phyloP scores from a whole-genome alignment of 1,140 invertebrate genomes.

The Papilio glaucus region DNA sequence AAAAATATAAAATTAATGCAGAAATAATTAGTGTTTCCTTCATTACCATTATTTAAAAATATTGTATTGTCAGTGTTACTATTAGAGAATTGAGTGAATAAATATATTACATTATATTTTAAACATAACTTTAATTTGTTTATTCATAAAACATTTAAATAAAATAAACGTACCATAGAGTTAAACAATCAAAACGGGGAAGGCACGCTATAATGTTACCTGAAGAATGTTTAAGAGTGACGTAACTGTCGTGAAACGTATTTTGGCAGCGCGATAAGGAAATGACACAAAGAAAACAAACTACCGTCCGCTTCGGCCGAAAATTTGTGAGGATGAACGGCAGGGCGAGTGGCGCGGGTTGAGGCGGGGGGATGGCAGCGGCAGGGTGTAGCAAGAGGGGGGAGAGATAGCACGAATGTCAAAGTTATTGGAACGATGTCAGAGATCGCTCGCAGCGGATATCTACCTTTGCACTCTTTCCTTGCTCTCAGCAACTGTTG shows the following conservation, averaged over 20 bases:
- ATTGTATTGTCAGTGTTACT: too few species aligned
- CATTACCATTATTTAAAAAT: too few species aligned
- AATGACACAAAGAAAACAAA: conserved; percentile 82
- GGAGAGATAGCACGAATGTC: conserved; percentile 63
- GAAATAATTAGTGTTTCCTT: too few species aligned
- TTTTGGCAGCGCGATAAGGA: conserved; percentile 82
- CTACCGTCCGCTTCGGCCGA: conserved; percentile 72
- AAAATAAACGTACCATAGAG: too few species aligned
- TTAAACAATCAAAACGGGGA: conserved; percentile 57
- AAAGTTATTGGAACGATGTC: conserved; percentile 77
- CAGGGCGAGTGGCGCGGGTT: conserved; percentile 40
- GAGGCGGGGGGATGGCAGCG: conserved; percentile 45
- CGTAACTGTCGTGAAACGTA: conserved; percentile 78
- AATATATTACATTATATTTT: too few species aligned
- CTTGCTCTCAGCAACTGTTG: conserved; percentile 51
- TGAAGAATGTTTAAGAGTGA: conserved; percentile 74
- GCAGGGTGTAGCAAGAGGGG: conserved; percentile 45
- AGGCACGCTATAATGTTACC: conserved; percentile 63
- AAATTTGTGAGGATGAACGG: conserved; percentile 61
- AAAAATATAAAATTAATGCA: neutral
- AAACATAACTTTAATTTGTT: too few species aligned
- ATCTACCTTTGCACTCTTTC: conserved; percentile 69
- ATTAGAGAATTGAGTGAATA: too few species aligned
- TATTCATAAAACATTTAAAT: too few species aligned
- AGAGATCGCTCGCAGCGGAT: conserved; percentile 69